Percentiles rank a stretch among this genome's conserved stretches.
phyloP scores from a whole-genome alignment of 2,888 invertebrate genomes.

The Ormyrus labotus region DNA sequence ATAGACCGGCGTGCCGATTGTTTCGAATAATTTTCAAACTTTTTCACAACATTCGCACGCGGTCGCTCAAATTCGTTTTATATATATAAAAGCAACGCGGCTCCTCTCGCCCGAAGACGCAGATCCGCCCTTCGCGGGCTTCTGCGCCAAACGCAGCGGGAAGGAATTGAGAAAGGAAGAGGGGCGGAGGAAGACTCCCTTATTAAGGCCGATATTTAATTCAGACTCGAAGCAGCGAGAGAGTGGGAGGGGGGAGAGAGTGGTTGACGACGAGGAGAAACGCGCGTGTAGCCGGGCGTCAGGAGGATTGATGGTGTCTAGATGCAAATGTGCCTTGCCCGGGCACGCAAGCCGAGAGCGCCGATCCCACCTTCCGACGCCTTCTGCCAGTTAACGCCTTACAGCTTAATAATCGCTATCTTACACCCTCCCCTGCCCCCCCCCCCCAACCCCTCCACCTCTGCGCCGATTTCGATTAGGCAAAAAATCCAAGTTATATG shows the following conservation, averaged over 20 bases:
- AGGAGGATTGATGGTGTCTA: conserved; percentile 76
- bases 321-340: conserved; percentile 71
- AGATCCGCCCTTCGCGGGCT: no score
- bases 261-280: conserved; percentile 59
- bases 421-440: neutral
- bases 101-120: no score
- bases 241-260: conserved; percentile 23
- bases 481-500: neutral
- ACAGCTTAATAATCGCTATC: conserved; percentile 74
- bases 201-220: conserved; percentile 71
- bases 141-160: neutral
- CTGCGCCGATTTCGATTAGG: no score
- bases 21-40: neutral
- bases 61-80: no score
- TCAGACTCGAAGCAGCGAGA: conserved; percentile 63
- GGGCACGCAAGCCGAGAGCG: conserved; percentile 69
- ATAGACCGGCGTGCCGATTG: no score
- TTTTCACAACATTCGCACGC: neutral
- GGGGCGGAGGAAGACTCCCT: conserved; percentile 58
- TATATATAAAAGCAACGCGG: no score
- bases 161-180: conserved; percentile 18
- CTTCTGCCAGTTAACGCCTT: conserved; percentile 76
- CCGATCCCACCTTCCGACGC: conserved; percentile 74
- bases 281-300: conserved; percentile 72
- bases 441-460: no score